Percentiles rank a stretch among this genome's conserved stretches.
Evolutionary conservation across 2,888 invertebrate species (phyloP).

Genomic region (Melinaea menophilus): DNA sequence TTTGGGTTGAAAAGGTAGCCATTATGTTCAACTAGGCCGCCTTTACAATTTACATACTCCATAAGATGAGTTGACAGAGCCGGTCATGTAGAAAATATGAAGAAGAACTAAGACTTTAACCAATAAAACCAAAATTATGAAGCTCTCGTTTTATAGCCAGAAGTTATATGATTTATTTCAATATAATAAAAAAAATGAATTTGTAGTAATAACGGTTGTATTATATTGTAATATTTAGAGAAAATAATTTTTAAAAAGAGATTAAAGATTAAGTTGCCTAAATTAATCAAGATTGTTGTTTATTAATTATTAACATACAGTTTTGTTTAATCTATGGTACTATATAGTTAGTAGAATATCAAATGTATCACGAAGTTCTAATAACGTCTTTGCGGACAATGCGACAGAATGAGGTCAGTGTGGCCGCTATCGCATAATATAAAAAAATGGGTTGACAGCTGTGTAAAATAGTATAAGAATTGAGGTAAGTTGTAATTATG

Average conservation of each 20-base stretch:
- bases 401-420: constrained; percentile 50
- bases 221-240: constrained; percentile 17
- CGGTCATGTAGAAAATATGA: constrained; percentile 29
- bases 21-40: constrained; percentile 52
- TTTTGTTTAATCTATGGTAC: not conserved
- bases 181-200: constrained; percentile 10
- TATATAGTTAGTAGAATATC: constrained; percentile 4
- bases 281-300: no score
- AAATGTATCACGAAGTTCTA: constrained; percentile 35
- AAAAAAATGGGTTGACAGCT: no score
- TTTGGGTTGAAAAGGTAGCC: constrained; percentile 51
- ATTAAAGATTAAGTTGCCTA: no score
- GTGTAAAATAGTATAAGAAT: no score
- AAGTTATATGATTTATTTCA: not conserved
- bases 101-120: constrained; percentile 25
- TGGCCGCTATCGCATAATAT: constrained; percentile 9
- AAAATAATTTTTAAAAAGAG: constrained; percentile 6
- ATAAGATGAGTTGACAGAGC: constrained; percentile 61
- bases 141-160: constrained; percentile 1
- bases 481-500: no score
- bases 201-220: constrained; percentile 14
- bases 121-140: not conserved
- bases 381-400: constrained; percentile 43
- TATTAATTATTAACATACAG: no score
- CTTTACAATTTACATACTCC: constrained; percentile 58